Evolutionary conservation across 2,888 invertebrate genomes (phyloP).

Genomic region (Drosophila buzzatii): DNA sequence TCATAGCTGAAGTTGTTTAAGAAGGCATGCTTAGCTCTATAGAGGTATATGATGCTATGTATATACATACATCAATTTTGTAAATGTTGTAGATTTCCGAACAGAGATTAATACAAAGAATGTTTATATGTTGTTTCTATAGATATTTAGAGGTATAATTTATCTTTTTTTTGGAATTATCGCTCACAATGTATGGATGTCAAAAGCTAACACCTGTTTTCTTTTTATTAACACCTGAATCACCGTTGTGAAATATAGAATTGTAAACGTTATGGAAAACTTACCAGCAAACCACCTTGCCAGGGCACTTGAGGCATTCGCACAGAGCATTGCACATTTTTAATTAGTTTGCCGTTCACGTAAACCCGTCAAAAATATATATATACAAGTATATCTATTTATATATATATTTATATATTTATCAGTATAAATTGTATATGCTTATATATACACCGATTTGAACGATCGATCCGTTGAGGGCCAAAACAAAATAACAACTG

Average conservation of each 20-base stretch:
- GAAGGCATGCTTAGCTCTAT: no score
- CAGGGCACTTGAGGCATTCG: constrained; percentile 83
- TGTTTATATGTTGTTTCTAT: no score
- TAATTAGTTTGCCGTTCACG: constrained; percentile 33
- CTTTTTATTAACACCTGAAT: constrained; percentile 18
- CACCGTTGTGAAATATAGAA: constrained; percentile 7
- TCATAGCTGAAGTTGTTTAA: no score
- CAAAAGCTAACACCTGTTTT: constrained; percentile 13
- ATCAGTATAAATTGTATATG: constrained; percentile 1
- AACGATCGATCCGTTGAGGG: constrained; percentile 39
- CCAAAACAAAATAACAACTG: constrained; percentile 64
- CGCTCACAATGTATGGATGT: no score
- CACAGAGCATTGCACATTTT: constrained; percentile 81
- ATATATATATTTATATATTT: constrained; percentile 10
- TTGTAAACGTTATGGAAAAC: constrained; percentile 30
- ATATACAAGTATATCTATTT: constrained; percentile 21
- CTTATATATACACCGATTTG: constrained; percentile 7
- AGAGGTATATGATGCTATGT: no score
- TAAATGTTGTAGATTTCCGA: no score
- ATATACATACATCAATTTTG: no score
- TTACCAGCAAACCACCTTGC: constrained; percentile 83
- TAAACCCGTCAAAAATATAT: constrained; percentile 10
- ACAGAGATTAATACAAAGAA: no score
- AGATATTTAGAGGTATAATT: no score
- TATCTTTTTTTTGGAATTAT: no score